Conservation (phyloP, 37 sponge, comb jelly and placozoan genomes). For the Diacarnus erythraeanus region DNA sequence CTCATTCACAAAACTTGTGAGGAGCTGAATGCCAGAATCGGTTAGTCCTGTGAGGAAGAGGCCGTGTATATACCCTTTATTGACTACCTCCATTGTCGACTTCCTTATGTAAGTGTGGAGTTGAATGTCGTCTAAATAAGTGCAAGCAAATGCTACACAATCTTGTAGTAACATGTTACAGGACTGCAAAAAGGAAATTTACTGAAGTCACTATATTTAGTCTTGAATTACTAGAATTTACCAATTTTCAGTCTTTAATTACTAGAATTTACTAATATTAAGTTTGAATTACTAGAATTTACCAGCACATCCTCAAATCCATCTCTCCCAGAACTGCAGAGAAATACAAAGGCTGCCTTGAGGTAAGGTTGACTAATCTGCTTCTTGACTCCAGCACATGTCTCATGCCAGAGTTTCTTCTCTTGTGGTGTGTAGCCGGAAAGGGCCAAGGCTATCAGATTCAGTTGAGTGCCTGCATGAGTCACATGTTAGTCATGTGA, state of each 20-base stretch:
- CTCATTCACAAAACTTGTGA: constrained; percentile 75
- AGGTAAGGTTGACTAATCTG: constrained; percentile 73
- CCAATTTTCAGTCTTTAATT: no score
- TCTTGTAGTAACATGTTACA: constrained; percentile 50
- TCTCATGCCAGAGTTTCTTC: constrained; percentile 63
- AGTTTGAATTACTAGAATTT: not conserved
- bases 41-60: constrained; percentile 71
- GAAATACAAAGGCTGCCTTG: constrained; percentile 68
- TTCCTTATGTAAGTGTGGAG: constrained; percentile 29
- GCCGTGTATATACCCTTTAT: constrained; percentile 47
- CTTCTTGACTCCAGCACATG: constrained; percentile 47
- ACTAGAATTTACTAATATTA: no score
- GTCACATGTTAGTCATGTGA: not conserved
- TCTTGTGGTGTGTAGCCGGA: constrained; percentile 66
- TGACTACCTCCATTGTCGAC: constrained; percentile 19
- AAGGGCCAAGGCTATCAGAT: constrained; percentile 72
- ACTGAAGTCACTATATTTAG: no score
- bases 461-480: constrained; percentile 37
- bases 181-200: constrained; percentile 6
- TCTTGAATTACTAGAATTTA: no score
- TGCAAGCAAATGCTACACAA: constrained; percentile 78
- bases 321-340: constrained; percentile 41
- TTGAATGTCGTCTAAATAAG: constrained; percentile 63
- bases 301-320: constrained; percentile 60
- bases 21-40: constrained; percentile 49